Base-by-base conservation (phyloP, 2,888 invertebrate genomes). In the Plutella xylostella region DNA sequence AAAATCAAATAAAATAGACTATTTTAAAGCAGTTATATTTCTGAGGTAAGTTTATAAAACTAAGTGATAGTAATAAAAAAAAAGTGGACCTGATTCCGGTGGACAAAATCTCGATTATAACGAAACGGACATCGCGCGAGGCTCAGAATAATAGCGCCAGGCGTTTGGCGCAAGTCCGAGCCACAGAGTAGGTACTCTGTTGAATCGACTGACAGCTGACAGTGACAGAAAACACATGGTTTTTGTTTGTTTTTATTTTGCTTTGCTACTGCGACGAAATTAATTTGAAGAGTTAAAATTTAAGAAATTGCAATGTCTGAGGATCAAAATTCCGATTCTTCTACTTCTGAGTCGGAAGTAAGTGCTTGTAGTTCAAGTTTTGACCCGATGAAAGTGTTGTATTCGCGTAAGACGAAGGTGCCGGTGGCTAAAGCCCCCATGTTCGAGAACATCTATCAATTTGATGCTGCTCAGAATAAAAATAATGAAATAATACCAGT, bases 361-460 rank as follows among this genome's bases (percentile, higher is more conserved):
- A 71, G 68, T 61, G 69, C 71, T 1, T 69, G 70, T 51, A 76
- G 80, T 57, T 69, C 73, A 18, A 73, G 74, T 41, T 94, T 91
- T 55, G 87, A 93, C 72, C 89, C 93, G 0, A 31, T 92, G 2
- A 89, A 89, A 61, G 92, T 89, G 1, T 70, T 94, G 12, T 89
- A 89, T 54, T 86, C 89, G 0, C 53, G 78, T 1, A 86, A 86
- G 54, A 58, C 86, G 0, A 72, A 72, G 45, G 56, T 89, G 14
- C 89, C 90, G 0, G 72, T 83, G 3, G 63, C 84, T 15, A 74
- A 82, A 47, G 90, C 91, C 0, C 87, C 87, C 19, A 53, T 80
- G 45, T 90, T 87, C 57, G 92, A 93, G 63, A 93, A 92, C 65
- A 50, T 93, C 44, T 77, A 84, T 1, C 89, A 87, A 56, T 92